A percentile compares a stretch with the other conserved stretches of the same genome.
Conservation (phyloP, 53 echinoderm and acorn worm species). For the Patiria pectinifera region DNA sequence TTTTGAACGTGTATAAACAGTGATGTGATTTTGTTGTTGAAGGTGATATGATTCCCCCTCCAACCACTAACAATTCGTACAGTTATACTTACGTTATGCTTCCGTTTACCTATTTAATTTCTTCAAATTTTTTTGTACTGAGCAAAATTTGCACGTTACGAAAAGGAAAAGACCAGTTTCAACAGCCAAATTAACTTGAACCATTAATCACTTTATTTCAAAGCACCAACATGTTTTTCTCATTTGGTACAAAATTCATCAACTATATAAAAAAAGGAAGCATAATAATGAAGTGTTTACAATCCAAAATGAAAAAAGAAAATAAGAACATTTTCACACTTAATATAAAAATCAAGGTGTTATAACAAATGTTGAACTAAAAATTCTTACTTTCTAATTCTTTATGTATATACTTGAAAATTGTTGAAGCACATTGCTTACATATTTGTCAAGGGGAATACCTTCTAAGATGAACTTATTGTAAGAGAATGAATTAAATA, state of each 20-base stretch:
- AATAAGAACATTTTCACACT: constrained; percentile 13
- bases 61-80: too few relatives aligned
- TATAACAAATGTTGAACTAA: neutral
- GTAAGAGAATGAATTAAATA: neutral
- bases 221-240: constrained; percentile 40
- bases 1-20: too few relatives aligned
- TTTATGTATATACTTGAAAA: neutral
- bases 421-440: neutral
- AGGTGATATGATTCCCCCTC: too few relatives aligned
- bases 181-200: neutral
- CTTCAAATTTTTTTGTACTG: too few relatives aligned
- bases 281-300: constrained; percentile 2
- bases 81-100: too few relatives aligned
- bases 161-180: neutral
- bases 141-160: too few relatives aligned
- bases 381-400: neutral
- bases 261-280: constrained; percentile 43
- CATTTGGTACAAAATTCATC: constrained; percentile 48
- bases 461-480: neutral
- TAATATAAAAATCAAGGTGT: constrained; percentile 3
- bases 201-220: constrained; percentile 43
- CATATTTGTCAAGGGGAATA: neutral
- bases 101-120: too few relatives aligned
- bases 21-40: too few relatives aligned
- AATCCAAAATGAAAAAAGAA: constrained; percentile 27